Conservation (phyloP, 2,797 vertebrate species). For the Semaprochilodus insignis region DNA sequence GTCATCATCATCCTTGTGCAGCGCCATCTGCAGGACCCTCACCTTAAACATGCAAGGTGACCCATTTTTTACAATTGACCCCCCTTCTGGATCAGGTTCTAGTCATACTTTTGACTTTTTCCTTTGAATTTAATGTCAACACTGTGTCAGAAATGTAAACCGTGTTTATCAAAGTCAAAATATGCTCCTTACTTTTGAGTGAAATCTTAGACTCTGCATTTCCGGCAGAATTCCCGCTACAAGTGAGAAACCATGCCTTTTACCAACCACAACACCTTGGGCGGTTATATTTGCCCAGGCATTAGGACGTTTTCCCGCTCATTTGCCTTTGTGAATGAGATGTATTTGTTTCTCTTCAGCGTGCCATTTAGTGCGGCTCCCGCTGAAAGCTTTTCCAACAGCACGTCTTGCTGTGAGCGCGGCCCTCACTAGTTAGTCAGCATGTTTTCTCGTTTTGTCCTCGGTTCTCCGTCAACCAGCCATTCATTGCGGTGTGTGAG, state of each 20-base stretch:
- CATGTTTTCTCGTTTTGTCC: background rate
- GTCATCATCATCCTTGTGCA: too few relatives aligned
- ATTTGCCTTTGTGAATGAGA: background rate
- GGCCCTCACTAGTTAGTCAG: background rate
- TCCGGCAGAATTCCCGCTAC: too few relatives aligned
- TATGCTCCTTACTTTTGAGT: too few relatives aligned
- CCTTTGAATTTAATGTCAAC: too few relatives aligned
- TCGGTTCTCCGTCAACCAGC: background rate
- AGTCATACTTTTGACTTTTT: too few relatives aligned
- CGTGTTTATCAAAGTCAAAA: too few relatives aligned
- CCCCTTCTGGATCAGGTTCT: too few relatives aligned
- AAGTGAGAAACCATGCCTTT: background rate
- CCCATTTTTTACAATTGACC: too few relatives aligned
- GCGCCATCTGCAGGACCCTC: too few relatives aligned
- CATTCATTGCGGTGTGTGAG: background rate
- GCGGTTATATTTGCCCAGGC: background rate
- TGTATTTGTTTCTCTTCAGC: background rate
- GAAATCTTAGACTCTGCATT: too few relatives aligned
- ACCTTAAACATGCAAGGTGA: too few relatives aligned
- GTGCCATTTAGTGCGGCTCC: constrained; percentile 15
- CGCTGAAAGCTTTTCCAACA: constrained; percentile 8
- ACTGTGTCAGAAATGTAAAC: too few relatives aligned
- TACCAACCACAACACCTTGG: background rate
- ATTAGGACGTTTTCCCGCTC: background rate
- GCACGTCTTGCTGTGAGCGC: constrained; percentile 8